Conservation (phyloP, 2,797 vertebrate species). For the Intellagama lesueurii region DNA sequence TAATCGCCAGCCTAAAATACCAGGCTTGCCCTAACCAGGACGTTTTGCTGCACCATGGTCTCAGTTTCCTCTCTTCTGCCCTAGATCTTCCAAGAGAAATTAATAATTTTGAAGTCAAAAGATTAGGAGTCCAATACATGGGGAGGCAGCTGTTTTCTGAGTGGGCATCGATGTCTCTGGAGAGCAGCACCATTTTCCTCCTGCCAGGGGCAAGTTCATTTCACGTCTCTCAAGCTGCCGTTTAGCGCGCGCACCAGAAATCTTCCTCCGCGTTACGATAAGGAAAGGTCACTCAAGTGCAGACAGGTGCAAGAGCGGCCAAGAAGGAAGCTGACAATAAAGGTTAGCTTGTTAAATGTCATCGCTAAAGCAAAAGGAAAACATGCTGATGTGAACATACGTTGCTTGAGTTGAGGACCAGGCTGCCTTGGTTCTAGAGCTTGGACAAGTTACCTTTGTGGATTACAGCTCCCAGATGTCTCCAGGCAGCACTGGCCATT, state of each 20-base stretch:
- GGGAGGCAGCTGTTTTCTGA: neutral
- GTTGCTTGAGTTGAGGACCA: neutral
- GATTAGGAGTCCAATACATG: neutral
- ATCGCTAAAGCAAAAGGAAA: neutral
- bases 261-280: neutral
- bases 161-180: neutral
- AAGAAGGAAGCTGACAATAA: constrained; percentile 1
- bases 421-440: neutral
- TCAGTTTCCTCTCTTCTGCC: neutral
- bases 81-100: neutral
- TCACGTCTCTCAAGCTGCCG: constrained; percentile 5
- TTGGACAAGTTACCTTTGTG: no score
- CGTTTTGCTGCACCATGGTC: no score
- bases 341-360: constrained; percentile 15
- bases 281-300: constrained; percentile 17
- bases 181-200: neutral
- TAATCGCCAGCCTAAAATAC: no score
- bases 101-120: neutral
- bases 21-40: neutral
- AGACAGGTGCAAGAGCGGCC: neutral
- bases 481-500: no score
- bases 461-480: no score
- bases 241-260: constrained; percentile 5
- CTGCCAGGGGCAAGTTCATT: neutral
- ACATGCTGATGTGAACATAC: neutral